Conservation (phyloP, 2,797 vertebrate species). For the Sebastes cheni region DNA sequence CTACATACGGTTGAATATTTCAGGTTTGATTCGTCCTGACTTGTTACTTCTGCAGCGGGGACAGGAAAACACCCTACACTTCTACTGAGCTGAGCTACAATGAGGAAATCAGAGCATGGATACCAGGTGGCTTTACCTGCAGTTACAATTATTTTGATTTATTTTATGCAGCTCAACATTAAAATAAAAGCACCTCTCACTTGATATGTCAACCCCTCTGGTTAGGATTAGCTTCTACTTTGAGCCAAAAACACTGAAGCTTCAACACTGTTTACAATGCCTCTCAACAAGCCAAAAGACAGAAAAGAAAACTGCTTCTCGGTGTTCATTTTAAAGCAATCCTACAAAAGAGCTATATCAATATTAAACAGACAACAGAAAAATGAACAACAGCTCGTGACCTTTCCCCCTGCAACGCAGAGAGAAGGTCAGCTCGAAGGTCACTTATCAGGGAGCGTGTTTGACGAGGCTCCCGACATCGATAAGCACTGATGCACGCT, state of each 20-base stretch:
- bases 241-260: conserved; percentile 70
- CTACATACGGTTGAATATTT: conserved; percentile 59
- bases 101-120: conserved; percentile 54
- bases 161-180: conserved; percentile 48
- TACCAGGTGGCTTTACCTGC: conserved; percentile 60
- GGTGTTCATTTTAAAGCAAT: conserved; percentile 51
- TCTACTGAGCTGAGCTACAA: conserved; percentile 56
- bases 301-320: conserved; percentile 27
- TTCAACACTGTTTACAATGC: conserved; percentile 76
- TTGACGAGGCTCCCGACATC: conserved; percentile 28
- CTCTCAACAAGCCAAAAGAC: conserved; percentile 49
- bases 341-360: conserved; percentile 42
- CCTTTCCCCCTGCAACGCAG: conserved; percentile 34
- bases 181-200: conserved; percentile 55
- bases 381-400: conserved; percentile 40
- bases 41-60: conserved; percentile 20
- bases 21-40: conserved; percentile 52
- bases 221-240: conserved; percentile 56
- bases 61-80: conserved; percentile 23
- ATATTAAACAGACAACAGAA: conserved; percentile 41
- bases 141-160: conserved; percentile 41
- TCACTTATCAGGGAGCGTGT: conserved; percentile 63
- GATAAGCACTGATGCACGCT: conserved; percentile 42
- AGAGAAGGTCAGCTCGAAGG: conserved; percentile 58
- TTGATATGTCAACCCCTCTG: conserved; percentile 48